Base-by-base conservation (phyloP, 1,140 invertebrate genomes). In the Diachasmimorpha longicaudata region DNA sequence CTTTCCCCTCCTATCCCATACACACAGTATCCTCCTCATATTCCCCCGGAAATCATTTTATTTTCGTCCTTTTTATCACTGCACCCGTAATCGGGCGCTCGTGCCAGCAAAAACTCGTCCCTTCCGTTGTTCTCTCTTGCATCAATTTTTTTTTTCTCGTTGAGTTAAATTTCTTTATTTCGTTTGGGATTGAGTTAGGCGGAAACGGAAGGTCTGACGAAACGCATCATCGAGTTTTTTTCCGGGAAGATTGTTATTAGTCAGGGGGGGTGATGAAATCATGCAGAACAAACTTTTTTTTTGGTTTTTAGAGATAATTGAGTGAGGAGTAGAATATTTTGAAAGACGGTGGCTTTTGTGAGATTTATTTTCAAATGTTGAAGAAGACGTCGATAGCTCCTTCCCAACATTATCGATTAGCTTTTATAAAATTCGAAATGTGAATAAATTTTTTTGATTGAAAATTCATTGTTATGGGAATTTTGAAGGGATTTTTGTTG, bases 31-130 rank as follows among this genome's bases (percentile, higher is more conserved):
- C 52, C 39, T 55, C 55, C 42, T n/a, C 44, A 71, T n/a, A 23
- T n/a, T 70, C 74, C 69, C 70, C 78, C 77, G 81, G 79, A 81
- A 83, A 83, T 78, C 77, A 83, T 83, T 83, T 79, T 76, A 83
- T 83, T 80, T 80, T 83, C 78, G 74, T 79, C 73, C 76, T 82
- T 81, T 82, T 82, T 79, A 75, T 79, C 76, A 79, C 72, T 78
- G 52, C 76, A 72, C 70, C 68, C 72, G 72, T 75, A 79, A 78
- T 69, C 78, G 70, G 42, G 11, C 16, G 11, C 72, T 74, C 67
- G 67, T 70, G 66, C 67, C 66, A 67, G 31, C n/a, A 42, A 74
- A 66, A 66, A 25, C 42, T 48, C 19, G 39, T 70, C 69, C 31
- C 71, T 66, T 58, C 58, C 52, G 71, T 36, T 42, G 14, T 63